Conservation (phyloP, 2,797 vertebrate genomes). For the Gambelia wislizenii region DNA sequence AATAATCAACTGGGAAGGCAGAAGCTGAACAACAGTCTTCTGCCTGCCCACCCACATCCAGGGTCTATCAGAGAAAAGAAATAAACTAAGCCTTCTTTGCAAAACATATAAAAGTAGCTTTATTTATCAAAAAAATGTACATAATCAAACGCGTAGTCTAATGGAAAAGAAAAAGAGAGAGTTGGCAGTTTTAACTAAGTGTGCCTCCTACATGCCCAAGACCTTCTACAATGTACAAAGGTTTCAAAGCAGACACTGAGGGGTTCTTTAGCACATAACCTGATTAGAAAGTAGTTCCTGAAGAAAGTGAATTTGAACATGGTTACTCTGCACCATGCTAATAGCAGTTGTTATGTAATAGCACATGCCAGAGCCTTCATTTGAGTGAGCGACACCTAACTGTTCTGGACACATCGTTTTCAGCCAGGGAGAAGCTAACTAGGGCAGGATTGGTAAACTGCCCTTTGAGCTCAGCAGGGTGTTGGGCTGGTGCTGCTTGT, state of each 20-base stretch:
- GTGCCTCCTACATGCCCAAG: not conserved
- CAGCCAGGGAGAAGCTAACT: not conserved
- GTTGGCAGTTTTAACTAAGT: not conserved
- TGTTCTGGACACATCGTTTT: not conserved
- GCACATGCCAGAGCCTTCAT: not conserved
- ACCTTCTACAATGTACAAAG: not conserved
- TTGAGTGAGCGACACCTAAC: not conserved
- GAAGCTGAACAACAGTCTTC: too few species aligned
- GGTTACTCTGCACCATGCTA: not conserved
- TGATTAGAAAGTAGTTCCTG: not conserved
- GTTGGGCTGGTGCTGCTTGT: not conserved
- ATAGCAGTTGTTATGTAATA: not conserved
- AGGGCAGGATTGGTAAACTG: not conserved
- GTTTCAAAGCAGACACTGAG: not conserved
- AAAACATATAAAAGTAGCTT: too few species aligned
- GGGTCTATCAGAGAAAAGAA: too few species aligned
- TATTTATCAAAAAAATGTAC: too few species aligned
- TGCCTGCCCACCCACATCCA: too few species aligned
- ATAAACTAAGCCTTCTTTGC: too few species aligned
- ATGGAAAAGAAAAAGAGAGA: too few species aligned
- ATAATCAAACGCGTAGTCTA: too few species aligned
- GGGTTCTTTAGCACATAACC: too few species aligned
- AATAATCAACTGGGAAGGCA: too few species aligned
- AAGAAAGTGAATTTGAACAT: not conserved
- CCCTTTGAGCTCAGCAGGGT: not conserved